Base-by-base conservation (phyloP, 2,797 vertebrate genomes). In the Pseudopleuronectes americanus region DNA sequence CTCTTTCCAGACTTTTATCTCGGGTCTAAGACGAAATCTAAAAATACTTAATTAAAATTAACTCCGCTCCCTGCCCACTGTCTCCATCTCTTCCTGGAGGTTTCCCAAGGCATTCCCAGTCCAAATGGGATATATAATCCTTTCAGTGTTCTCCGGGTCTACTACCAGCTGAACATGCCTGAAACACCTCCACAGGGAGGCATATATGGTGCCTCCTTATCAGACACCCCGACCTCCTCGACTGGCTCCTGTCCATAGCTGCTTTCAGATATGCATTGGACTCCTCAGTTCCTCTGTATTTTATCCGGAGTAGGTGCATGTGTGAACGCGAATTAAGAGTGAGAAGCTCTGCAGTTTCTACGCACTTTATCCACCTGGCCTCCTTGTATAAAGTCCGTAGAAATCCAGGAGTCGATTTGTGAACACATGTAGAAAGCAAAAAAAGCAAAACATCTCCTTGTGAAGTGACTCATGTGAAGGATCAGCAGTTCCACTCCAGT, bases 41-140 rank as follows among this genome's bases (percentile, higher is more conserved):
- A n/a, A 9, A 10, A 57, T 21, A n/a, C 6, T 10, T 12, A 17
- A 12, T n/a, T 1, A 57, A 57, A 57, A 57, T 57, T 6, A 13
- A 48, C 47, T 8, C 47, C 8, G 21, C 23, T 64, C 55, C 21
- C 8, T 64, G 26, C 26, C n/a, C 21, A 51, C 19, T 48, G 51
- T 55, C 16, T 66, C 47, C 28, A 61, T 43, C 17, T 57, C 19
- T 53, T 69, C 13, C 2, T 14, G 12, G 31, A 14, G 56, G 22
- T 14, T 66, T 68, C 67, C 41, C 38, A 67, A 66, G 17, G 67
- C 49, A 71, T 63, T 74, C 57, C 48, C 21, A 51, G 57, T 54
- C 74, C 63, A 60, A 64, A 70, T 22, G 33, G 66, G 56, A 71
- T 56, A 53, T 63, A 57, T 64, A 68, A 28, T 77, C 63, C 41